Conservation (phyloP, 2,888 invertebrate genomes). For the Xestia c-nigrum region DNA sequence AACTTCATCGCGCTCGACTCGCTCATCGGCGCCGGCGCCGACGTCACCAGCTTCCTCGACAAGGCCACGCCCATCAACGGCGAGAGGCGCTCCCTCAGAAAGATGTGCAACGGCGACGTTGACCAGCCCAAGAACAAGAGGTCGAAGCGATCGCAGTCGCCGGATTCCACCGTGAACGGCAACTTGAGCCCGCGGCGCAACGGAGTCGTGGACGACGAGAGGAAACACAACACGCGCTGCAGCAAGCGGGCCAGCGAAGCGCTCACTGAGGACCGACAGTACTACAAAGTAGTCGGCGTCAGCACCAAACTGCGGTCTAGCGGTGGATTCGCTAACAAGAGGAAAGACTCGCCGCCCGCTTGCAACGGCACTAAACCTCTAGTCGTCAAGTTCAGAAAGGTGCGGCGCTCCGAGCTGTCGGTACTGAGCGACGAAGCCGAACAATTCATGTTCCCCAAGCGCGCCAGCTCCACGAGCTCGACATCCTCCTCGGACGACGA, state of each 20-base stretch:
- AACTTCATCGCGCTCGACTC: slow-evolving; percentile 94
- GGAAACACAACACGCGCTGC: slow-evolving; percentile 81
- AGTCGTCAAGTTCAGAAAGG: slow-evolving; percentile 94
- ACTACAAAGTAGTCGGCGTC: slow-evolving; percentile 94
- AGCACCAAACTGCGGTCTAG: slow-evolving; percentile 93
- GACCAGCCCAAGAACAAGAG: slow-evolving; percentile 76
- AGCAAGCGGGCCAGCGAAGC: slow-evolving; percentile 75
- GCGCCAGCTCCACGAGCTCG: slow-evolving; percentile 90
- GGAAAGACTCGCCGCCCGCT: slow-evolving; percentile 84
- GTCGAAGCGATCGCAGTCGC: slow-evolving; percentile 78
- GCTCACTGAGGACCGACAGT: slow-evolving; percentile 85
- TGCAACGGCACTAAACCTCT: slow-evolving; percentile 90
- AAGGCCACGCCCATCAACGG: slow-evolving; percentile 87
- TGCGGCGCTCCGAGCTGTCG: slow-evolving; percentile 93
- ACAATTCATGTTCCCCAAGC: slow-evolving; percentile 95
- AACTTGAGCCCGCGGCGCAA: slow-evolving; percentile 79
- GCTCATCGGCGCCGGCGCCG: slow-evolving; percentile 92
- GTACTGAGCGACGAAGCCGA: slow-evolving; percentile 96
- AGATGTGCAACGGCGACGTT: slow-evolving; percentile 83
- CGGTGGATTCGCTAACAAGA: slow-evolving; percentile 81
- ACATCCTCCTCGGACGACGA: slow-evolving; percentile 90
- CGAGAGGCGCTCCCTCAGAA: slow-evolving; percentile 82
- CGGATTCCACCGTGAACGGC: slow-evolving; percentile 79
- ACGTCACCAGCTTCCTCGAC: slow-evolving; percentile 93
- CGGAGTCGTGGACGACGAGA: slow-evolving; percentile 79